Conservation (phyloP, 2,797 vertebrate genomes). For the Protosalanx chinensis region DNA sequence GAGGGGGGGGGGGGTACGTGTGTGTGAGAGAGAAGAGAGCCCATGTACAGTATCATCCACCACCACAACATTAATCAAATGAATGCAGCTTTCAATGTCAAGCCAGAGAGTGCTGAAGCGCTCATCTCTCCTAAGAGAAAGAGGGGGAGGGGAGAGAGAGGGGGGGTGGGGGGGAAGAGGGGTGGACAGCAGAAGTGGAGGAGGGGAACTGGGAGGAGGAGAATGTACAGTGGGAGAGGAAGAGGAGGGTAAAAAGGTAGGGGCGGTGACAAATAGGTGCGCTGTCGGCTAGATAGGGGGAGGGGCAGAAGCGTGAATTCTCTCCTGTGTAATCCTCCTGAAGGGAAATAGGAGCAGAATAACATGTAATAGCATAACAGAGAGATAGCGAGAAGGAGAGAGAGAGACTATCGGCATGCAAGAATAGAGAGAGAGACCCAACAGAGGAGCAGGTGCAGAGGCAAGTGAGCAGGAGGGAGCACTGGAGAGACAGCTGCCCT, state of each 20-base stretch:
- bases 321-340: slow-evolving; percentile 45
- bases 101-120: slow-evolving; percentile 54
- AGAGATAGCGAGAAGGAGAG: slow-evolving; percentile 24
- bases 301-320: slow-evolving; percentile 41
- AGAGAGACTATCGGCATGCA: neutral
- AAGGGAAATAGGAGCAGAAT: slow-evolving; percentile 37
- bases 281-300: slow-evolving; percentile 40
- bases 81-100: slow-evolving; percentile 71
- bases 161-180: slow-evolving; percentile 21
- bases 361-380: slow-evolving; percentile 33
- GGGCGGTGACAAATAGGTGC: slow-evolving; percentile 54
- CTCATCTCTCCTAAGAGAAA: slow-evolving; percentile 58
- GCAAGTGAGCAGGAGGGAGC: slow-evolving; percentile 16
- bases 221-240: slow-evolving; percentile 32
- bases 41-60: slow-evolving; percentile 35
- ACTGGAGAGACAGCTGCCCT: slow-evolving; percentile 45
- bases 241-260: slow-evolving; percentile 29
- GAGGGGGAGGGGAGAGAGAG: slow-evolving; percentile 19
- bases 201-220: slow-evolving; percentile 35
- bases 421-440: slow-evolving; percentile 5
- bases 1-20: neutral
- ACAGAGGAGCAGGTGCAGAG: slow-evolving; percentile 8
- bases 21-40: neutral
- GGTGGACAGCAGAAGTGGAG: slow-evolving; percentile 26
- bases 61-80: slow-evolving; percentile 63